These are phyloP conservation scores for Hydrozoanthus tunicans DNA, from an alignment of 64 coral and sea anemone species.

Conservation along the genomic window DNA sequence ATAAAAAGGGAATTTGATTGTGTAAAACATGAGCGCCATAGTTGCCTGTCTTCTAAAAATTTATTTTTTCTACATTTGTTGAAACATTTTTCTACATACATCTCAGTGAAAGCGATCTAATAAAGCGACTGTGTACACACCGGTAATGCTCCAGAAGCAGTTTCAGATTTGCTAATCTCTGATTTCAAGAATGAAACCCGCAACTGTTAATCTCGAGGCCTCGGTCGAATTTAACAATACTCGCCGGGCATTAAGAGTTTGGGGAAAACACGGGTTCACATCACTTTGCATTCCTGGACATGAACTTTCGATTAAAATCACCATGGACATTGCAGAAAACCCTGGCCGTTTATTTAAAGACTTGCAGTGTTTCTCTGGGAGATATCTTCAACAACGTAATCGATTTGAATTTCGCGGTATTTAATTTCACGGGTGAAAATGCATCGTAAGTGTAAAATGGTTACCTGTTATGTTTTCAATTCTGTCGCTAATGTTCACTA, in stretches of 20 bases:
- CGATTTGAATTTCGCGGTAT: background rate
- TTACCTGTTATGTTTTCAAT: no score
- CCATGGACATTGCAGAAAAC: conserved; percentile 8
- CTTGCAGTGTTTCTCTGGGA: background rate
- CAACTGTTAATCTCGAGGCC: conserved; percentile 3
- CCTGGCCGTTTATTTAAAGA: background rate
- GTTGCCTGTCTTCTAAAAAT: background rate
- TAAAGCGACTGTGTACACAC: background rate
- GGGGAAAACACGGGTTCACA: background rate
- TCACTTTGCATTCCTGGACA: background rate
- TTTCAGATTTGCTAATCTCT: background rate
- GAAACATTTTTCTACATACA: background rate
- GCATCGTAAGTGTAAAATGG: background rate
- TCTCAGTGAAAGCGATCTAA: background rate
- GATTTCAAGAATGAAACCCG: background rate
- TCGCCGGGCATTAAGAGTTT: background rate
- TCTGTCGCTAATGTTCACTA: no score
- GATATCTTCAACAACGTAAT: background rate
- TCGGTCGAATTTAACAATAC: background rate
- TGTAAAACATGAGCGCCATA: background rate
- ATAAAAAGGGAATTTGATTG: no score
- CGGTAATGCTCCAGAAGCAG: background rate
- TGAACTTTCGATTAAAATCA: background rate
- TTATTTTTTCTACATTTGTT: background rate
- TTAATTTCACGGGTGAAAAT: background rate